A percentile compares a stretch with the other conserved stretches of the same genome.
These are phyloP conservation scores for Ataeniobius toweri DNA, from an alignment of 2,797 vertebrate species.

Conservation along the genomic window DNA sequence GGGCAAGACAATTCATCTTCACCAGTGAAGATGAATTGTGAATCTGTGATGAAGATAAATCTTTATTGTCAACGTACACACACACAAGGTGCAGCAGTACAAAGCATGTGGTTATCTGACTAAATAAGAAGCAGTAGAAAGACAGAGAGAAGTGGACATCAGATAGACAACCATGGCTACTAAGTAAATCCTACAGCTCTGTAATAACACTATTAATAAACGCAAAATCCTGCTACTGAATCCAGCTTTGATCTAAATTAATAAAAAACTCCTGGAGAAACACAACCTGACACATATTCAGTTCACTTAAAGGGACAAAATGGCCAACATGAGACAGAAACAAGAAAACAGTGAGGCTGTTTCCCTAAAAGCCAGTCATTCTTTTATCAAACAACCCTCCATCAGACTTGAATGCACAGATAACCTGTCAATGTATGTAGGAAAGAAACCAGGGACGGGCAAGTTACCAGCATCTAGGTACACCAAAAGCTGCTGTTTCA, in stretches of 20 bases:
- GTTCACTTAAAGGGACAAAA: conserved; percentile 12
- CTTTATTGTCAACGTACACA: background rate
- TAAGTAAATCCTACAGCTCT: conserved; percentile 30
- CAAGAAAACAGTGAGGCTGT: background rate
- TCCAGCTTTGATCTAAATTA: conserved; percentile 42
- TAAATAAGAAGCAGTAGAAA: background rate
- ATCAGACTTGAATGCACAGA: background rate
- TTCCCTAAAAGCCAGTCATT: background rate
- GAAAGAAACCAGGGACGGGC: too few species aligned
- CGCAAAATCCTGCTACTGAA: conserved; percentile 38
- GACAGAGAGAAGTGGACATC: conserved; percentile 19
- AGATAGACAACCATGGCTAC: conserved; percentile 44
- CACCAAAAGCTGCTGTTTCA: too few species aligned
- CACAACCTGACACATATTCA: conserved; percentile 41
- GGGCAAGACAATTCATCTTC: too few species aligned
- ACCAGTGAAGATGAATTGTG: background rate
- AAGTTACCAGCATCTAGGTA: too few species aligned
- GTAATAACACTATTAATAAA: conserved; percentile 46
- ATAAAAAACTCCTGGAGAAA: conserved; percentile 2
- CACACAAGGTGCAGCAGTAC: background rate
- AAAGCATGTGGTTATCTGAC: background rate
- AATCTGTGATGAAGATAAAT: background rate
- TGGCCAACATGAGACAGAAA: background rate
- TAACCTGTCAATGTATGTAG: background rate
- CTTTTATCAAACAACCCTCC: background rate